Evolutionary conservation across 1,140 invertebrate species (phyloP), one percentile per base, ranked within the genome.

Genomic region (Hylyphantes graminicola): DNA sequence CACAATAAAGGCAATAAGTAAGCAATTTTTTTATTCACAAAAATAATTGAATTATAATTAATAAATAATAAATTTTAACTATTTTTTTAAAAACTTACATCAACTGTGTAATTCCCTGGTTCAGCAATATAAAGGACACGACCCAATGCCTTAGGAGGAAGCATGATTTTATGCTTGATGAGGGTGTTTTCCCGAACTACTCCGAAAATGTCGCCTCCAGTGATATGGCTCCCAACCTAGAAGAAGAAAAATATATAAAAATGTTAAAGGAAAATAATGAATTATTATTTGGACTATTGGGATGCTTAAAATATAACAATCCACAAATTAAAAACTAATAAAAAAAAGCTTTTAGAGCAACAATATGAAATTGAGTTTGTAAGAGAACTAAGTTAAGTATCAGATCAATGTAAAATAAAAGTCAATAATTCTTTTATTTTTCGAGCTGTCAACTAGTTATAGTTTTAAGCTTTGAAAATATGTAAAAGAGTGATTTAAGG

Each of bases 151-250:
- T 94, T 94, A 0, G 98, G 97, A 21, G 96, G 96, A 84, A 99
- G 90, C 90, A 99, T 93, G 91, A 99, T 94, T 90, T 94, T 96
- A 90, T 99, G 98, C 88, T 98, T 98, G 50, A 99, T 96, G 73
- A 99, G 91, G 50, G 96, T 96, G 89, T 99, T 99, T 91, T 99
- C 98, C 89, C 96, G 94, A 12, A 99, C 98, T 54, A 95, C 91
- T 86, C 97, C 98, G 90, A 97, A 99, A 83, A 99, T 92, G 91
- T 99, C 98, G 79, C 98, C 98, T 48, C 98, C 98, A 65, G 98
- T 99, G 67, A 99, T 95, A 90, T 99, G 98, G 74, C 96, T 95
- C 11, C 97, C 97, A 86, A 96, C 92, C 93, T 95, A 89, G 19
- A 87, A 77, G 64, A 48, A 87, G 15, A 7, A 82, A 19, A 21